Conservation (phyloP, 2,888 invertebrate species). For the Oxyscelio sp. region DNA sequence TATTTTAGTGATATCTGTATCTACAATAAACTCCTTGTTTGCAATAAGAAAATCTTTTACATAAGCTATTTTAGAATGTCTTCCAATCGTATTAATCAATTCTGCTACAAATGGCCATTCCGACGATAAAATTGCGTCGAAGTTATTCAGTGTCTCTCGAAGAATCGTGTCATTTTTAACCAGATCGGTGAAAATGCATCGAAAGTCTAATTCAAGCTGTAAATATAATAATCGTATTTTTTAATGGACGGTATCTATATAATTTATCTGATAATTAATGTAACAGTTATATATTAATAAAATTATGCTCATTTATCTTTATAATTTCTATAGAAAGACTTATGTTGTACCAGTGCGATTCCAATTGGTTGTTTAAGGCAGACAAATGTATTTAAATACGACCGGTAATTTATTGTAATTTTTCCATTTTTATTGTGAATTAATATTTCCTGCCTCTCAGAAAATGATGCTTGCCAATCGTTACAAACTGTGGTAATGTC, state of each 20-base stretch:
- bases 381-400: conserved; percentile 30
- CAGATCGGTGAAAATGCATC: conserved; percentile 1
- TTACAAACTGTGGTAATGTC: conserved; percentile 20
- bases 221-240: conserved; percentile 17
- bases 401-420: conserved; percentile 10
- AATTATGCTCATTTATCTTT: too few species aligned
- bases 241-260: too few species aligned
- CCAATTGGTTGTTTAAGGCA: conserved; percentile 32
- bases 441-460: conserved; percentile 6
- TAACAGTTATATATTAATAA: too few species aligned
- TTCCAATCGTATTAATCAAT: conserved; percentile 3
- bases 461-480: conserved; percentile 22
- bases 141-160: neutral
- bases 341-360: conserved; percentile 18
- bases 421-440: conserved; percentile 11
- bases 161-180: conserved; percentile 1
- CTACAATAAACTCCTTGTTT: neutral
- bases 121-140: neutral
- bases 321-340: too few species aligned
- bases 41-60: neutral
- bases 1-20: conserved; percentile 19
- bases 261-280: too few species aligned
- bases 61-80: neutral
- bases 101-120: conserved; percentile 10
- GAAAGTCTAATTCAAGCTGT: conserved; percentile 31